Evolutionary conservation across 2,888 invertebrate genomes (phyloP), one percentile per base, ranked within the genome.

Genomic region (Timandra comae): DNA sequence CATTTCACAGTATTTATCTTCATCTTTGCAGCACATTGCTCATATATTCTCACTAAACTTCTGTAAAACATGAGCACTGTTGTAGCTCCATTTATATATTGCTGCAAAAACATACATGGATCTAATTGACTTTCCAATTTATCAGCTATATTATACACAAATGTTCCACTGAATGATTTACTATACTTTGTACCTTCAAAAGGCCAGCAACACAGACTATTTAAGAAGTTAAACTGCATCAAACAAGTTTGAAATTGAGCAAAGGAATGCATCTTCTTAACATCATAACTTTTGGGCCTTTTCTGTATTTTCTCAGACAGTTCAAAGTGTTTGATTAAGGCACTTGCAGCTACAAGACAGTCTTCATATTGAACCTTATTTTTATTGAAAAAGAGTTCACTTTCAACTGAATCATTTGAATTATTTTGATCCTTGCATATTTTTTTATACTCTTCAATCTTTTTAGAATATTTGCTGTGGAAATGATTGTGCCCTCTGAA

Each of bases 91-190:
- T 59, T 65, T 3, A 89, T 49, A 41, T 87, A 86, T 30, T 87
- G 69, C 19, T 82, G 69, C 1, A 92, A 59, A 56, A 89, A 91
- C 23, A 54, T 57, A 12, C 76, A 65, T 0, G 90, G 72, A 51
- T 91, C 84, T 0, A 60, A 41, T 11, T 91, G 87, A 41, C 79
- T 85, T 39, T 87, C 88, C 28, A 94, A 80, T 68, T 90, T 88
- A 13, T 74, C 69, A 36, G 89, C 90, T 12, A 92, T 71, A 75
- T 94, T 94, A 53, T 94, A 94, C 1, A 92, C 63, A 67, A 94
- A 91, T 0, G 93, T 91, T 0, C 94, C 94, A 68, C 93, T 91
- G 47, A 88, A 93, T 41, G 89, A 80, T 51, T 89, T 88, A n/a
- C 88, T 87, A 56, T 91, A 86, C 21, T 81, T 72, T 23, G 89